Conservation (phyloP, 2,113 vertebrate genomes). For the Charina bottae region DNA sequence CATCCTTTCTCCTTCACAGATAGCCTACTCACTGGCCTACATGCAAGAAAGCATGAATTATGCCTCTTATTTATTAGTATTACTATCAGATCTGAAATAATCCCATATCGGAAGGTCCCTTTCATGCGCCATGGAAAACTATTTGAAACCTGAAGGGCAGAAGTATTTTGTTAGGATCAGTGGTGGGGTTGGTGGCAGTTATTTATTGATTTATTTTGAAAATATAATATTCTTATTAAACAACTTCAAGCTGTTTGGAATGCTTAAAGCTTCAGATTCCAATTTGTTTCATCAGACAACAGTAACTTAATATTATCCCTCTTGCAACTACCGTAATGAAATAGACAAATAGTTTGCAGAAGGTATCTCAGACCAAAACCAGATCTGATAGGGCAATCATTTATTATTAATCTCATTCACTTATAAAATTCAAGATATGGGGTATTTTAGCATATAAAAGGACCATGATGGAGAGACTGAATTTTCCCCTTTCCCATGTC, state of each 20-base stretch:
- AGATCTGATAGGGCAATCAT: neutral
- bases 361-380: conserved; percentile 10
- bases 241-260: neutral
- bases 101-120: neutral
- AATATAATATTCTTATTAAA: neutral
- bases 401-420: neutral
- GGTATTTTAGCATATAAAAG: neutral
- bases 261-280: neutral
- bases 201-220: neutral
- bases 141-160: neutral
- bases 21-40: neutral
- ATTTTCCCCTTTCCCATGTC: neutral
- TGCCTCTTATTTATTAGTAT: neutral
- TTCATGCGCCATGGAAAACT: neutral
- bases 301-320: neutral
- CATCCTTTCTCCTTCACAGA: neutral
- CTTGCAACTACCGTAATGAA: conserved; percentile 38
- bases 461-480: neutral
- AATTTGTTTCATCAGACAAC: conserved; percentile 6
- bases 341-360: conserved; percentile 22
- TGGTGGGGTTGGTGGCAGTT: neutral
- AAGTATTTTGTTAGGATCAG: too few species aligned
- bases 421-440: neutral
- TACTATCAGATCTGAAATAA: neutral
- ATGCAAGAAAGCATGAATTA: neutral